Percentiles rank a stretch among this genome's conserved stretches.
Conservation (phyloP, 53 echinoderm and acorn worm species). For the Temnopleurus reevesii region DNA sequence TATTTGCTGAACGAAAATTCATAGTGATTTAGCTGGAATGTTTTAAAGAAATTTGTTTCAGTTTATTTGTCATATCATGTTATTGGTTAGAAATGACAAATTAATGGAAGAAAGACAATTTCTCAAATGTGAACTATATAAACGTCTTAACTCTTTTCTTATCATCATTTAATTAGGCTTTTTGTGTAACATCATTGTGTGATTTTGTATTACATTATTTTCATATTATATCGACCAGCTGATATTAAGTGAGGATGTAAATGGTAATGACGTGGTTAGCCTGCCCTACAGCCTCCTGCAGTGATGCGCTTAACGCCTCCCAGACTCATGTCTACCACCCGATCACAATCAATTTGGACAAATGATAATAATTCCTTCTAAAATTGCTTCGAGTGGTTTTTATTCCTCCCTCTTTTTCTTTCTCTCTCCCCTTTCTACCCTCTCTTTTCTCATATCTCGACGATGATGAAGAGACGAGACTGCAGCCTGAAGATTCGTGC, state of each 20-base stretch:
- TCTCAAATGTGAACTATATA: too few relatives aligned
- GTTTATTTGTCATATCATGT: too few relatives aligned
- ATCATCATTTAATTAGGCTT: not conserved
- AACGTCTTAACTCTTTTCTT: not conserved
- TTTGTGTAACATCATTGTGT: not conserved
- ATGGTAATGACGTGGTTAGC: conserved; percentile 34
- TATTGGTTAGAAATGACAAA: too few relatives aligned
- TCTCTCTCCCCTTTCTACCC: too few relatives aligned
- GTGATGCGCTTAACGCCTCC: conserved; percentile 47
- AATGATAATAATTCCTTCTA: conserved; percentile 50
- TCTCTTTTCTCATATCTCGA: not conserved
- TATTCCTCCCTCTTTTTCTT: not conserved
- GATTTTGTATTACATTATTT: not conserved
- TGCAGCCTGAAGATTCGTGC: not conserved
- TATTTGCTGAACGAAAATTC: too few relatives aligned
- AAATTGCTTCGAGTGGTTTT: conserved; percentile 45
- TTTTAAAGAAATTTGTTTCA: too few relatives aligned
- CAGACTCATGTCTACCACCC: conserved; percentile 40
- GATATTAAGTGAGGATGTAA: not conserved
- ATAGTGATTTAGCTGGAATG: too few relatives aligned
- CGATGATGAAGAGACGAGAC: not conserved
- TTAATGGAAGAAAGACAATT: too few relatives aligned
- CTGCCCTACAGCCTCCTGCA: conserved; percentile 50
- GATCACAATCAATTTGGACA: conserved; percentile 41
- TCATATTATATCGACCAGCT: conserved; percentile 4